A percentile compares a stretch with the other conserved stretches of the same genome.
Conservation (phyloP, 2,113 vertebrate genomes). For the Epinephelus cyanopodus region DNA sequence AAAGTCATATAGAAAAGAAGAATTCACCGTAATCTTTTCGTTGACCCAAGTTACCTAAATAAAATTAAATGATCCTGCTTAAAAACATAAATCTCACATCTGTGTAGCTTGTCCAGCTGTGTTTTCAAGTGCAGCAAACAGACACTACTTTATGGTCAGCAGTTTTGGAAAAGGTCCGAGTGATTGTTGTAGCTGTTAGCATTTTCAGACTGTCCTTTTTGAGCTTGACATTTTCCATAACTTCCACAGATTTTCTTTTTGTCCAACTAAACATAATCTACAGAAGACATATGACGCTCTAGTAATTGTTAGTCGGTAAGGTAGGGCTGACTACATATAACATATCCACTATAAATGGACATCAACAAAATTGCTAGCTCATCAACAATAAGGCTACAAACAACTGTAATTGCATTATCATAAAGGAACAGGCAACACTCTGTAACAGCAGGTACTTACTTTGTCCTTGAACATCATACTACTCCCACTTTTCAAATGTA, state of each 20-base stretch:
- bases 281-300: not conserved
- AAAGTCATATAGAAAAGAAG: no score
- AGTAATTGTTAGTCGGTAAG: not conserved
- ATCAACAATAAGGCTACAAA: not conserved
- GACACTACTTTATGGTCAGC: not conserved
- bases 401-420: not conserved
- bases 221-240: not conserved
- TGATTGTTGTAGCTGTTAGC: not conserved
- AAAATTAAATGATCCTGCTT: not conserved
- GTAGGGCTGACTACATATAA: not conserved
- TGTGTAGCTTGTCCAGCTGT: not conserved
- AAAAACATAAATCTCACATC: not conserved
- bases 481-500: slow-evolving; percentile 13
- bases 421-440: not conserved
- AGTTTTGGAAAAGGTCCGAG: not conserved
- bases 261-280: not conserved
- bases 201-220: not conserved
- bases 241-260: not conserved
- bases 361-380: not conserved
- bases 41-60: no score
- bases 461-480: not conserved
- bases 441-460: not conserved
- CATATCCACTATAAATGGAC: not conserved
- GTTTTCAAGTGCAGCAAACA: not conserved
- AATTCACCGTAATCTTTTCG: no score